These are phyloP conservation scores for Polymixis flavicincta DNA, from an alignment of 2,888 invertebrate genomes.

Conservation along the genomic window DNA sequence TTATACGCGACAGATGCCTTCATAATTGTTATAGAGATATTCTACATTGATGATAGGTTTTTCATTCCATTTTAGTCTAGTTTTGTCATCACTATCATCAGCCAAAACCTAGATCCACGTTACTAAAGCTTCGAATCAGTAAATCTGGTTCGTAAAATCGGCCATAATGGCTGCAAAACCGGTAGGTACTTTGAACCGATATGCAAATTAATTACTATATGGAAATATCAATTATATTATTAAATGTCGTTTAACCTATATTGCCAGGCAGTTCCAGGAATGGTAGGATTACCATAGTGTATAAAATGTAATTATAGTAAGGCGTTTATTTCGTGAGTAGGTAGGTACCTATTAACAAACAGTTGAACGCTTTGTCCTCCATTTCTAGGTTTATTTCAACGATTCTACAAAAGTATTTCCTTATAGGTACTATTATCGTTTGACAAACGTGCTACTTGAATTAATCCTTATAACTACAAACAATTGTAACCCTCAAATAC, in stretches of 20 bases:
- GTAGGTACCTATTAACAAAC: background rate
- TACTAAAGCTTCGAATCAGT: conserved; percentile 35
- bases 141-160: conserved; percentile 47
- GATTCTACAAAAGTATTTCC: background rate
- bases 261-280: conserved; percentile 44
- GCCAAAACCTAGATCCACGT: conserved; percentile 22
- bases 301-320: conserved; percentile 34
- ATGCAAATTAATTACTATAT: conserved; percentile 61
- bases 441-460: background rate
- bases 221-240: conserved; percentile 62
- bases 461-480: background rate
- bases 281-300: conserved; percentile 37
- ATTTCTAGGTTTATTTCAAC: conserved; percentile 7
- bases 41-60: background rate
- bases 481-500: conserved; percentile 5
- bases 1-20: conserved; percentile 70
- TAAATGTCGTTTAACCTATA: conserved; percentile 61
- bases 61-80: background rate
- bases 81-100: background rate
- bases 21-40: conserved; percentile 56
- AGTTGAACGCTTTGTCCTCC: conserved; percentile 1
- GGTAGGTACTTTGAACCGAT: conserved; percentile 54
- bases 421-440: background rate
- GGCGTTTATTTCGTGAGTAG: conserved; percentile 14
- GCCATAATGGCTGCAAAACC: conserved; percentile 49